A percentile compares a stretch with the other conserved stretches of the same genome.
These are phyloP conservation scores for Hydriomena furcata DNA, from an alignment of 2,888 invertebrate genomes.

Conservation along the genomic window DNA sequence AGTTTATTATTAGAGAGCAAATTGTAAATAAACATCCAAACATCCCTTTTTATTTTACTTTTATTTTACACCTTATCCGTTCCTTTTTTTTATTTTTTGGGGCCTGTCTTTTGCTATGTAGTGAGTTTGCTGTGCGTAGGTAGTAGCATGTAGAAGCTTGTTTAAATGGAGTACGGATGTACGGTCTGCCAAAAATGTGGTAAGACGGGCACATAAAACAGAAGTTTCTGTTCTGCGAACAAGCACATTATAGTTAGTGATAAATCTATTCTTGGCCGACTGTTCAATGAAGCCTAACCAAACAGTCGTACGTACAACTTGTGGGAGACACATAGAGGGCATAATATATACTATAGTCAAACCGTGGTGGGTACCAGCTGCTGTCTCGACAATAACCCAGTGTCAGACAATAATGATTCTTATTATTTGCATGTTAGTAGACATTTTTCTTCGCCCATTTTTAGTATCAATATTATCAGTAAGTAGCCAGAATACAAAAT, in stretches of 20 bases:
- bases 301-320: conserved; percentile 4
- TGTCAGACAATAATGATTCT: conserved; percentile 82
- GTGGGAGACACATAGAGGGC: conserved; percentile 26
- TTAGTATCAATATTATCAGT: conserved; percentile 44
- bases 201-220: too few relatives aligned
- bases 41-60: conserved; percentile 81
- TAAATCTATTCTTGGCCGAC: neutral
- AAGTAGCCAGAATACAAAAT: conserved; percentile 26
- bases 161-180: neutral
- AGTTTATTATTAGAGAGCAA: conserved; percentile 77
- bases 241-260: neutral
- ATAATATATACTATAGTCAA: conserved; percentile 64
- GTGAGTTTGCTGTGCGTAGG: conserved; percentile 35
- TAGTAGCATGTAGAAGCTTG: conserved; percentile 20
- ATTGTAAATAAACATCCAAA: conserved; percentile 83
- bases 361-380: conserved; percentile 71
- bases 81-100: conserved; percentile 41
- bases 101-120: conserved; percentile 55
- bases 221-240: neutral
- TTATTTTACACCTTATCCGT: conserved; percentile 60
- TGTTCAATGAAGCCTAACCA: neutral
- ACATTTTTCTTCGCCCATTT: conserved; percentile 52
- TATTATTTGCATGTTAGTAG: conserved; percentile 72
- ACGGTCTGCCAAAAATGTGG: neutral
- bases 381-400: conserved; percentile 84